phyloP scores from a whole-genome alignment of 2,113 vertebrate species.

The Phyllopteryx taeniolatus region DNA sequence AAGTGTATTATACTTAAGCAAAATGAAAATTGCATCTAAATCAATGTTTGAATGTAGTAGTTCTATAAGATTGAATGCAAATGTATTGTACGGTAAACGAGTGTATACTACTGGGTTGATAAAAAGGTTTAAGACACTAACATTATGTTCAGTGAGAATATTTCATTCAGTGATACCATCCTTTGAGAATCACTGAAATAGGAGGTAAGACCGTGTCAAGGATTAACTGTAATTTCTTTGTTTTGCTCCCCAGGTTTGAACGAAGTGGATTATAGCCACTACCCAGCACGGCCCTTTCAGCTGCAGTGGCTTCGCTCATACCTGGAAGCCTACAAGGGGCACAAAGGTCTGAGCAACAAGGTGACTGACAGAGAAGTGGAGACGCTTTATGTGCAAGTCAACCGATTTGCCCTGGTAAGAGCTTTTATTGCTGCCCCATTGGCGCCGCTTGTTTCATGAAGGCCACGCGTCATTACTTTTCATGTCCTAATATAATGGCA shows the following conservation, averaged over 20 bases:
- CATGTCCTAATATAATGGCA: neutral
- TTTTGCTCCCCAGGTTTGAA: slow-evolving; percentile 79
- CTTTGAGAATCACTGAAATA: no score
- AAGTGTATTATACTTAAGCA: no score
- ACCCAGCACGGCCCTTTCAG: slow-evolving; percentile 84
- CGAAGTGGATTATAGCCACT: slow-evolving; percentile 93
- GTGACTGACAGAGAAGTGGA: slow-evolving; percentile 89
- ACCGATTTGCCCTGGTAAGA: slow-evolving; percentile 91
- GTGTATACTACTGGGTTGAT: no score
- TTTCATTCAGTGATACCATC: no score
- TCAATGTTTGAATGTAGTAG: no score
- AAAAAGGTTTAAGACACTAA: no score
- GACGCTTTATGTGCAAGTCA: slow-evolving; percentile 92
- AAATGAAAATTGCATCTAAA: no score
- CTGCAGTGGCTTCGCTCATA: slow-evolving; percentile 89
- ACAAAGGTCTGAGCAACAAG: slow-evolving; percentile 78
- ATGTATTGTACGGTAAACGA: no score
- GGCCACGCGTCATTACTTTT: neutral
- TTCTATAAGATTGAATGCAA: no score
- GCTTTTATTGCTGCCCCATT: slow-evolving; percentile 4
- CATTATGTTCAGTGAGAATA: no score
- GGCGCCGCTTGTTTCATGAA: neutral
- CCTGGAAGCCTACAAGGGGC: slow-evolving; percentile 90
- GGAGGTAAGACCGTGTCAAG: no score
- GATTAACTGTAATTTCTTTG: neutral